Percentiles rank a stretch among this genome's conserved stretches.
phyloP scores from a whole-genome alignment of 2,113 vertebrate genomes.

The Ptyas mucosa region DNA sequence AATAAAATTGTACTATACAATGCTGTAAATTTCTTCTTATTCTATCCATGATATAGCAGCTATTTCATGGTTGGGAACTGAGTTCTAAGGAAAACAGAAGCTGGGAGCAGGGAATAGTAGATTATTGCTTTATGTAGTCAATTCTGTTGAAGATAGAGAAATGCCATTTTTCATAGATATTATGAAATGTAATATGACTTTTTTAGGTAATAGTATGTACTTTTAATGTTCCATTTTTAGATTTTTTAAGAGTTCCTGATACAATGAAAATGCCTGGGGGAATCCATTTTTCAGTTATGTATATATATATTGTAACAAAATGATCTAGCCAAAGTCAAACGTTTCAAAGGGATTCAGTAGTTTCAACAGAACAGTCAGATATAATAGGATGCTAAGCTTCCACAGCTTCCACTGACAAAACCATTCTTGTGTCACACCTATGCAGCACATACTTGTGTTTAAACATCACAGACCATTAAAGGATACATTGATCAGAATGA shows the following conservation, averaged over 20 bases:
- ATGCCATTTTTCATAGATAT: neutral
- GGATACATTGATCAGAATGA: neutral
- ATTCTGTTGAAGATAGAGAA: neutral
- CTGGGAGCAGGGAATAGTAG: neutral
- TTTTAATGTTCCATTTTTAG: slow-evolving; percentile 8
- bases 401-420: slow-evolving; percentile 11
- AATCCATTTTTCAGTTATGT: neutral
- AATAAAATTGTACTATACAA: neutral
- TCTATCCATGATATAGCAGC: slow-evolving; percentile 1
- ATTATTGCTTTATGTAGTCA: neutral
- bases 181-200: slow-evolving; percentile 22
- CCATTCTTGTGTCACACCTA: slow-evolving; percentile 33
- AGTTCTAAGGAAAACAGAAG: neutral
- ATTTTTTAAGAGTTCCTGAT: slow-evolving; percentile 4
- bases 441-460: neutral
- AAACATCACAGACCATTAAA: neutral
- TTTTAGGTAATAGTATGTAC: slow-evolving; percentile 4
- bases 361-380: neutral
- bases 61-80: neutral
- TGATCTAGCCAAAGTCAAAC: neutral
- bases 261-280: neutral
- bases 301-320: neutral
- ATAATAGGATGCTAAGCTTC: neutral
- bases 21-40: slow-evolving; percentile 19
- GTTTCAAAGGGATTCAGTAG: neutral